These are phyloP conservation scores for Daphoenositta chrysoptera DNA, from an alignment of 2,113 vertebrate genomes.

Conservation along the genomic window DNA sequence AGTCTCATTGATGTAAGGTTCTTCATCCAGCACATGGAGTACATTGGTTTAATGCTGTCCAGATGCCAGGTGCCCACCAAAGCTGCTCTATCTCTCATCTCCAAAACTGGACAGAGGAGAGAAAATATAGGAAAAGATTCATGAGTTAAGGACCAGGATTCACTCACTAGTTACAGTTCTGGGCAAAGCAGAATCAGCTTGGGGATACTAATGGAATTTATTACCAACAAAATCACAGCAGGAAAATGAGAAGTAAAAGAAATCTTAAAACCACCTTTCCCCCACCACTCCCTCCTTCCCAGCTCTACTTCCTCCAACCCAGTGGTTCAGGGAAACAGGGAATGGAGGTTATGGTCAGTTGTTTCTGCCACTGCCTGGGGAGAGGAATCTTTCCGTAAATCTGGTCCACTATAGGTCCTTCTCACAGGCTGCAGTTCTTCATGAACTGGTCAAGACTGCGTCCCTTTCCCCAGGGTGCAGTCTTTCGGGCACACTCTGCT, in stretches of 20 bases:
- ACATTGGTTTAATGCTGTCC: background rate
- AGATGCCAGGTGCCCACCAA: background rate
- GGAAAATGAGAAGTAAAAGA: background rate
- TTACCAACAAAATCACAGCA: background rate
- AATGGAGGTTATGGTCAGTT: background rate
- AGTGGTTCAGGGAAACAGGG: background rate
- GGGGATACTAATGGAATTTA: background rate
- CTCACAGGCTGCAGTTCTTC: background rate
- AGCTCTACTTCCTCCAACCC: background rate
- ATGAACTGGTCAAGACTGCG: background rate
- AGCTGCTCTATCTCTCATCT: background rate
- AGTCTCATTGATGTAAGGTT: background rate
- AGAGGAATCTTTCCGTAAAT: background rate
- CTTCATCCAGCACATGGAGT: background rate
- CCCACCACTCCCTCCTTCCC: background rate
- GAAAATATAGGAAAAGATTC: background rate
- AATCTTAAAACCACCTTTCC: background rate
- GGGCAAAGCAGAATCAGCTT: background rate
- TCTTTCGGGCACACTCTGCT: too few relatives aligned
- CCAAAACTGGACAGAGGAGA: background rate
- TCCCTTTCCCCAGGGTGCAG: background rate
- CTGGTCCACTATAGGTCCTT: background rate
- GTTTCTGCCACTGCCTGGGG: rapidly evolving
- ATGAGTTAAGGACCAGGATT: background rate
- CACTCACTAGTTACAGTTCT: background rate